Evolutionary conservation across 2,113 vertebrate species (phyloP).

Genomic region (Tragelaphus strepsiceros): DNA sequence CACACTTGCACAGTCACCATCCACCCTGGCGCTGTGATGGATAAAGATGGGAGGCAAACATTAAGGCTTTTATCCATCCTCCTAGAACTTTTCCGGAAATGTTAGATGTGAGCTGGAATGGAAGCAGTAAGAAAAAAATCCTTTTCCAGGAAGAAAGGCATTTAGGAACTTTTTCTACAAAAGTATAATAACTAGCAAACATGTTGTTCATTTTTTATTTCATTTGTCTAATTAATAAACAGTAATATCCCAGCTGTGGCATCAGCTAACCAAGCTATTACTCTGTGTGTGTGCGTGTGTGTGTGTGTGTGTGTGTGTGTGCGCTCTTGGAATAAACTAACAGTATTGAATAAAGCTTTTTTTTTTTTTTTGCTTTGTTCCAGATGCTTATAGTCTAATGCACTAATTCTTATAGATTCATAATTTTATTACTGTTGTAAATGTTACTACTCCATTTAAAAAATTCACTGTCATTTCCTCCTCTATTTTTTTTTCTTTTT

Average conservation of each 20-base stretch:
- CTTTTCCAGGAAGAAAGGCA: conserved; percentile 8
- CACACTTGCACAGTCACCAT: not conserved
- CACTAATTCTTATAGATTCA: not conserved
- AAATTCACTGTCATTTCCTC: not conserved
- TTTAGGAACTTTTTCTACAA: not conserved
- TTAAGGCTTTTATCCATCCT: not conserved
- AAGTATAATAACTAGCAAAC: not conserved
- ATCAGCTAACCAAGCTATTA: not conserved
- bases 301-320: not conserved
- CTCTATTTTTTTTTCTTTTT: not conserved
- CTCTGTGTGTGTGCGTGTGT: not conserved
- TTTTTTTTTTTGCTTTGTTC: not conserved
- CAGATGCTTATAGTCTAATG: not conserved
- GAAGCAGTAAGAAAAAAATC: not conserved
- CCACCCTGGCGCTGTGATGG: not conserved
- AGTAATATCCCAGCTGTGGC: not conserved
- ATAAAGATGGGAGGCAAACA: not conserved
- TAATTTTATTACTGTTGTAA: conserved; percentile 1
- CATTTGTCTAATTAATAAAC: not conserved
- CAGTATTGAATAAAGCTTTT: not conserved
- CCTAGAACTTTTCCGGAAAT: not conserved
- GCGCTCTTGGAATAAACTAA: not conserved
- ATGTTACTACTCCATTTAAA: not conserved
- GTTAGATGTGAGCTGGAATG: not conserved
- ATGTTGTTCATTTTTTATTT: not conserved